Base-by-base conservation (phyloP, 2,113 vertebrate species). In the Numenius arquata region DNA sequence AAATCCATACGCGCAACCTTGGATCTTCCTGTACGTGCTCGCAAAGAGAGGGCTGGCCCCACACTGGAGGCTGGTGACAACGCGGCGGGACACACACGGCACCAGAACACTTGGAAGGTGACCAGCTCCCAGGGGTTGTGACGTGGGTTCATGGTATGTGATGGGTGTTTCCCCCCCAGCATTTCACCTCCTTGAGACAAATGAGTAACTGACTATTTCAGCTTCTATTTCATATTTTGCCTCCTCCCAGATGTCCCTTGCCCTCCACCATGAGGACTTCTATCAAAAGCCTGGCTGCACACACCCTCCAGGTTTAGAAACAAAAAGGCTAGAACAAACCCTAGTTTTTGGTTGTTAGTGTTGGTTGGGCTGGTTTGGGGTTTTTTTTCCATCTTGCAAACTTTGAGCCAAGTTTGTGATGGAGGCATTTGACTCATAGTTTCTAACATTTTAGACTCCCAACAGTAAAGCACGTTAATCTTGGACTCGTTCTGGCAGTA, bases 391-490 rank as follows among this genome's bases (percentile, higher is more conserved):
- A 20, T 74, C 53, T 72, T 43, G 48, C 38, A 90, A 32, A 75
- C 48, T 76, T 56, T 1, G 8, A 92, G 94, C 73, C 92, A 95
- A 78, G 58, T 79, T 89, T 89, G 36, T 43, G 53, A 89, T 82
- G 66, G 84, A 94, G 62, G 83, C 53, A 30, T 89, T 92, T 95
- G 92, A 96, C 84, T 96, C 95, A 96, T 89, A 9, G 4, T 76
- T 95, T 82, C 77, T 90, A 90, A 93, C 65, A 90, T 92, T 94
- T 90, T 27, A 84, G 50, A 48, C 90, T 93, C 93, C 77, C 59
- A 85, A 81, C 71, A 89, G 59, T 55, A 63, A 92, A 80, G 47
- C 82, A 67, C 26, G 2, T 67, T 95, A 89, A 95, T 91, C 93
- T 77, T 36, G 76, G 81, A 76, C 84, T 88, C 47, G 7, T 86